Conservation (phyloP, 2,797 vertebrate genomes). For the Simalia tracyae region DNA sequence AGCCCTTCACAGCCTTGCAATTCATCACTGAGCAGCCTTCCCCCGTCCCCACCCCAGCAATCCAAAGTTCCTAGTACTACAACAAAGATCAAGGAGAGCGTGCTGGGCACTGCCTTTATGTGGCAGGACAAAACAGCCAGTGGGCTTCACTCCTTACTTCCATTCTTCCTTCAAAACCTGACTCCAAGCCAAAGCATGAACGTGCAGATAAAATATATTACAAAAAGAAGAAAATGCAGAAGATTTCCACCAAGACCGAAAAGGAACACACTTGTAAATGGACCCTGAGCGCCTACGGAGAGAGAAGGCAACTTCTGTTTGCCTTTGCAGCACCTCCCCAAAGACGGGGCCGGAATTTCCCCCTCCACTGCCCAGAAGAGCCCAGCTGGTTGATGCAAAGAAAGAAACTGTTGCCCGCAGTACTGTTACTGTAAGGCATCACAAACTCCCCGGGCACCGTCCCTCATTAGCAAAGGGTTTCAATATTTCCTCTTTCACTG, state of each 20-base stretch:
- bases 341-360: background rate
- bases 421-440: background rate
- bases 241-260: background rate
- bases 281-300: background rate
- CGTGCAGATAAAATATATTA: background rate
- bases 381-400: background rate
- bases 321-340: background rate
- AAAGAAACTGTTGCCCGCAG: background rate
- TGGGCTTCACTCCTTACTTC: background rate
- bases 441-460: background rate
- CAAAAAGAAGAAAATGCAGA: background rate
- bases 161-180: background rate
- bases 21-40: background rate
- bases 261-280: too few relatives aligned
- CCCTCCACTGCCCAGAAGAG: background rate
- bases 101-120: background rate
- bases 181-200: background rate
- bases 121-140: too few relatives aligned
- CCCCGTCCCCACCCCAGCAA: background rate
- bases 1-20: background rate
- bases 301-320: background rate
- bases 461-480: background rate
- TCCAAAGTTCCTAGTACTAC: background rate
- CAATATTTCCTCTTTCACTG: constrained; percentile 40
- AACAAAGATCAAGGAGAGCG: background rate